A percentile compares a stretch with the other conserved stretches of the same genome.
Conservation (phyloP, 2,113 vertebrate genomes). For the Macaca nemestrina region DNA sequence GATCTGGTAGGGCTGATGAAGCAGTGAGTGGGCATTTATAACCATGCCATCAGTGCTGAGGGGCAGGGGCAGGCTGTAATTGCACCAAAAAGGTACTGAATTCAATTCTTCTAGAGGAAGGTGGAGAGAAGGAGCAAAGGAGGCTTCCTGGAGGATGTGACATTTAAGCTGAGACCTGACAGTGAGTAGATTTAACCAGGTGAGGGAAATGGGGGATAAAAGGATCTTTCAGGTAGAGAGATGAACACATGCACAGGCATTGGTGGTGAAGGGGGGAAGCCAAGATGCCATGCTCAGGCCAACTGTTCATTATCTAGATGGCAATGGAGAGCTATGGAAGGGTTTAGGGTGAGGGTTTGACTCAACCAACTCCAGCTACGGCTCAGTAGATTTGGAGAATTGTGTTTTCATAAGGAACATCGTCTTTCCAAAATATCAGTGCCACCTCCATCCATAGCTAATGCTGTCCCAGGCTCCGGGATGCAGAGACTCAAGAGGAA, state of each 20-base stretch:
- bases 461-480: not conserved
- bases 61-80: not conserved
- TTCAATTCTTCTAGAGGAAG: not conserved
- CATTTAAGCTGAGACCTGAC: not conserved
- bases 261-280: not conserved
- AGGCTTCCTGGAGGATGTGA: conserved; percentile 7
- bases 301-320: not conserved
- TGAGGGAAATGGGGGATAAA: not conserved
- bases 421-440: not conserved
- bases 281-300: not conserved
- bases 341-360: not conserved
- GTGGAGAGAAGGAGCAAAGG: not conserved
- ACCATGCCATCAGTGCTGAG: not conserved
- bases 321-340: not conserved
- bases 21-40: not conserved
- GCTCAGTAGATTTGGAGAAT: not conserved
- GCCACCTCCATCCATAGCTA: not conserved
- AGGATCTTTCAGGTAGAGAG: not conserved
- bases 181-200: not conserved
- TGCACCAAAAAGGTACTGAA: not conserved
- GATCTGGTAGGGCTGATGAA: not conserved
- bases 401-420: not conserved
- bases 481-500: not conserved
- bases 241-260: not conserved
- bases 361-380: not conserved